Evolutionary conservation across 2,888 invertebrate genomes (phyloP), one percentile per base, ranked within the genome.

Genomic region (Caenorhabditis doughertyi): DNA sequence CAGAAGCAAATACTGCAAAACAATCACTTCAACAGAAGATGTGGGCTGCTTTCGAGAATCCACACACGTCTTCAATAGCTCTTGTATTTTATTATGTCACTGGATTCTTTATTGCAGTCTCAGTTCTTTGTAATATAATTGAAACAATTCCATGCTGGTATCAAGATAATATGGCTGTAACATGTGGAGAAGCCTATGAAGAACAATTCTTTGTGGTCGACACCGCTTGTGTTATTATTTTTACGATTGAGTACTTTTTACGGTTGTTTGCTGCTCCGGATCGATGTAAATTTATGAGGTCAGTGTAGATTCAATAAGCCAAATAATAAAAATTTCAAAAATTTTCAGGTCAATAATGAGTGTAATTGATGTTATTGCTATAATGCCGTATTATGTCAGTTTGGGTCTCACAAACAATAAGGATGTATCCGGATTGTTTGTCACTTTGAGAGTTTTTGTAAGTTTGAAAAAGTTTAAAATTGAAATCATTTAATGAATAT

Each of bases 1-100:
- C 86, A 8, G 89, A 89, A 49, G 79, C 87, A 25, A 84, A 85
- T 55, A 90, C 89, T 25, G 60, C 87, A 13, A 89, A 90, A 67
- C 71, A 39, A 11, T 62, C 35, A 16, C 81, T 89, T 16, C 81
- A 89, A 84, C 84, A 92, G 90, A 85, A 87, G 93, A 97, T 99
- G 97, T 99, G 99, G 99, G 94, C 98, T 90, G 98, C 99, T 62
- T 99, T 99, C 93, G 98, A 99, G 93, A 99, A 99, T 94, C 97
- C 99, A 35, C 98, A 99, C 93, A 97, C 97, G 81, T 97, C 97
- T 79, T 99, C 98, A 49, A 96, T 98, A 7, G 99, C 99, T n/a
- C 94, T 99, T 90, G 98, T 99, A 83, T 99, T 99, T 93, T 99
- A 99, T 93, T 99, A 99, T 93, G 99, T 99, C 82, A 99, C 99